Evolutionary conservation across 2,888 invertebrate genomes (phyloP), one percentile per base, ranked within the genome.

Genomic region (Ornithoptera alexandrae): DNA sequence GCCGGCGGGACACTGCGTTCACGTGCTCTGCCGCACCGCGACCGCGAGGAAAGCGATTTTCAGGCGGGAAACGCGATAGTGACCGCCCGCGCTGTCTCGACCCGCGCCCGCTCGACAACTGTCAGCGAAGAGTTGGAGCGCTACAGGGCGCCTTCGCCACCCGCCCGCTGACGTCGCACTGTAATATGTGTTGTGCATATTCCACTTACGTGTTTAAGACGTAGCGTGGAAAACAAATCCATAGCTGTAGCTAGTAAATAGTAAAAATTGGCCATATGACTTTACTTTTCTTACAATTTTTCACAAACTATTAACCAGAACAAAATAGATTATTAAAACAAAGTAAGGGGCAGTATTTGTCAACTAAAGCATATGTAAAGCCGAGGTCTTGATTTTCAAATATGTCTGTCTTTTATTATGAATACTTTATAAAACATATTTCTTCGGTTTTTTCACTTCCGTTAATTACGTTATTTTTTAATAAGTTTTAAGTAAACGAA

Each of bases 1-100:
- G 91, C 84, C 88, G 90, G 80, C 87, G 89, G 90, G 91, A 90
- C 92, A 92, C 92, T 92, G 92, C 86, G 88, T 83, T 88, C 91
- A 90, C 91, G 90, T 90, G 90, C 81, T 85, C 79, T 76, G 77
- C 79, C 79, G 78, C 82, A 79, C 83, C 81, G 82, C 85, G 82
- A 82, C 82, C 86, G 88, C 88, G 86, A 89, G 91, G 90, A 92
- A 92, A 92, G 88, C 90, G 86, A 83, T 92, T 92, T 92, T 85
- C 92, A 90, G 89, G 89, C 90, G 90, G 89, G 89, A 89, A 90
- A 89, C 84, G 82, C 85, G 87, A 89, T 87, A 88, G 86, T 89
- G 88, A 84, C 88, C 89, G 85, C 80, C 82, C 83, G 86, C 87
- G 87, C 85, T 89, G 89, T 88, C 89, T 87, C 85, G 79, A 79